Conservation (phyloP, 2,797 vertebrate species). For the Lophotriccus pileatus region DNA sequence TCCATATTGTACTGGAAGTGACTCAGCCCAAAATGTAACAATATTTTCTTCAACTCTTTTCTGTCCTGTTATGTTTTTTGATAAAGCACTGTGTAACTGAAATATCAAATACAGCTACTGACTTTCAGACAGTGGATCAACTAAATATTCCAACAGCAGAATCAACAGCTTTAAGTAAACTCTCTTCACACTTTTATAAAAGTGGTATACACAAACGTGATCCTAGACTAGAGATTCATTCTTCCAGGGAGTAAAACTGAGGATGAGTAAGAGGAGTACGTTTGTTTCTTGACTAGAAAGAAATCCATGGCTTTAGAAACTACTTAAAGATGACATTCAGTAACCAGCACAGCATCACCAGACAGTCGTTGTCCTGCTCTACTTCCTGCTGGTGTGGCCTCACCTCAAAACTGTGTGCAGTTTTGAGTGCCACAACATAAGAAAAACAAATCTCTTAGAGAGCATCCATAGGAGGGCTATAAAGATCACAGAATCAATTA, state of each 20-base stretch:
- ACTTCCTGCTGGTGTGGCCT: background rate
- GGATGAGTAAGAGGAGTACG: background rate
- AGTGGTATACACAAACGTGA: background rate
- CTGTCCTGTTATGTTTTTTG: background rate
- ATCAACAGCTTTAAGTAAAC: background rate
- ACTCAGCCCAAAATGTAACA: background rate
- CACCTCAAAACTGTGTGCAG: background rate
- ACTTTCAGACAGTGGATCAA: background rate
- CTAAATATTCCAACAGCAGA: background rate
- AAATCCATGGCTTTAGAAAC: background rate
- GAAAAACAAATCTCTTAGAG: background rate
- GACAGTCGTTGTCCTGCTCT: fast-evolving
- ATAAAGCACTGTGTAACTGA: background rate
- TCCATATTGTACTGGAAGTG: background rate
- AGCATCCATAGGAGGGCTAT: background rate
- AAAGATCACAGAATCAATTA: background rate
- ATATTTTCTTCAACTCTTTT: background rate
- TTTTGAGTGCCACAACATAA: background rate
- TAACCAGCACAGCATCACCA: background rate
- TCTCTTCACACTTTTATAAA: background rate
- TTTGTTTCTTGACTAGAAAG: background rate
- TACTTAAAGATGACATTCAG: background rate
- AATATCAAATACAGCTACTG: background rate
- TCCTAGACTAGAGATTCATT: background rate
- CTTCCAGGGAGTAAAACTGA: background rate